Evolutionary conservation across 2,113 vertebrate species (phyloP).

Genomic region (Dolichallabes microphthalmus): DNA sequence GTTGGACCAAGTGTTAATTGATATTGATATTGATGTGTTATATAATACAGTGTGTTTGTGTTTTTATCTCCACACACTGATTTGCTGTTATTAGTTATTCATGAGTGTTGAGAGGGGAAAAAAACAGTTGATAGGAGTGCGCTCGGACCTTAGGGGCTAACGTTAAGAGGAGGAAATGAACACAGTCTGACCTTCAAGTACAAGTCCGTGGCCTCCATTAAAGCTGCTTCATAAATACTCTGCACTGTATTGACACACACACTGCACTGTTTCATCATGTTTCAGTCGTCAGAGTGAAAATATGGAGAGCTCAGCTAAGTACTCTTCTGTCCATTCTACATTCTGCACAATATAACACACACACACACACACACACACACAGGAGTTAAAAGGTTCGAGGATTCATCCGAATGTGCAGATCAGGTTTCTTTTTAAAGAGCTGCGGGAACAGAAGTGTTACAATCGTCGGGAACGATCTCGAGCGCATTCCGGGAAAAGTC

Average conservation of each 20-base stretch:
- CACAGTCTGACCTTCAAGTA: background rate
- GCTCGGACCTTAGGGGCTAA: background rate
- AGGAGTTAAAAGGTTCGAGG: conserved; percentile 75
- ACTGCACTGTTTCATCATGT: background rate
- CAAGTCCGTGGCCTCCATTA: background rate
- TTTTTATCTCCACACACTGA: background rate
- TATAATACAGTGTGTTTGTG: background rate
- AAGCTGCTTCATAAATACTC: background rate
- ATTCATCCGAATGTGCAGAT: conserved; percentile 58
- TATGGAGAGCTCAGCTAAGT: conserved; percentile 17
- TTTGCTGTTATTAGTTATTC: background rate
- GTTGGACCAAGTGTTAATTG: background rate
- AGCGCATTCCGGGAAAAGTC: conserved; percentile 75
- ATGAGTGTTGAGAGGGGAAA: background rate
- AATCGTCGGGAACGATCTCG: conserved; percentile 76
- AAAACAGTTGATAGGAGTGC: background rate
- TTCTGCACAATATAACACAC: conserved; percentile 26
- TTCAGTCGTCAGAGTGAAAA: conserved; percentile 9
- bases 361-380: conserved; percentile 38
- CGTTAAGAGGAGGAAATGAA: background rate
- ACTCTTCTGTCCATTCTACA: background rate
- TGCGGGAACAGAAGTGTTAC: conserved; percentile 74
- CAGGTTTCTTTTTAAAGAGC: conserved; percentile 78
- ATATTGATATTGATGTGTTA: background rate
- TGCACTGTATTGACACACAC: conserved; percentile 1